Evolutionary conservation across 1,140 invertebrate species (phyloP).

Genomic region (Nasonia giraulti): DNA sequence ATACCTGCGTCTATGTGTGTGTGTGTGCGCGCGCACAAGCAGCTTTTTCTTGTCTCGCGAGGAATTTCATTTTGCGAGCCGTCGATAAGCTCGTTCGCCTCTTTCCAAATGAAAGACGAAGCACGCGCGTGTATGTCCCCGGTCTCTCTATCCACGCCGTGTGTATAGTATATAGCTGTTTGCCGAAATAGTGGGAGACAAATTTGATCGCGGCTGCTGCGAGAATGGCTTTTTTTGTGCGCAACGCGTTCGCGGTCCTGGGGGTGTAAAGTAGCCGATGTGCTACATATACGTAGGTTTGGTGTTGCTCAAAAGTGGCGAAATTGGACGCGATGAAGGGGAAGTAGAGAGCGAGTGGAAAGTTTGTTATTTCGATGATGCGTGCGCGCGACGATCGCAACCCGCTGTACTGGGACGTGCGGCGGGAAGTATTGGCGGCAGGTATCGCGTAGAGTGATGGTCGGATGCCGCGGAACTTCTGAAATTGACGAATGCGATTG

Average conservation of each 20-base stretch:
- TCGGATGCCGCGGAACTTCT: too few species aligned
- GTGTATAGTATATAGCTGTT: not conserved
- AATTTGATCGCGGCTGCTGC: not conserved
- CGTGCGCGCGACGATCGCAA: not conserved
- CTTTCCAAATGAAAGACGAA: slow-evolving; percentile 46
- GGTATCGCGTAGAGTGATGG: not conserved
- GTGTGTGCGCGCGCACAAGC: not conserved
- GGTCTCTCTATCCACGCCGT: too few species aligned
- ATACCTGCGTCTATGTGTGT: not conserved
- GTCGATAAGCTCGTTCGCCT: slow-evolving; percentile 48
- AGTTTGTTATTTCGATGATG: not conserved
- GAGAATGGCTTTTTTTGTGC: not conserved
- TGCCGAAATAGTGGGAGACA: not conserved
- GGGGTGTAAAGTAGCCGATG: not conserved
- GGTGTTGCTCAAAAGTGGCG: not conserved
- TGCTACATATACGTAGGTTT: too few species aligned
- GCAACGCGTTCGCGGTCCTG: not conserved
- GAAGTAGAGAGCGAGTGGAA: not conserved
- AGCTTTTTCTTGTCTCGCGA: slow-evolving; percentile 11
- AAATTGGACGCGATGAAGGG: not conserved
- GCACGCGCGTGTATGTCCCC: not conserved
- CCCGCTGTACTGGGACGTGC: not conserved
- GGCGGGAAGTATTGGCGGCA: not conserved
- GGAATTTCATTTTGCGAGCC: slow-evolving; percentile 51
- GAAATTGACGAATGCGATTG: too few species aligned